Evolutionary conservation across 2,888 invertebrate genomes (phyloP), one percentile per base, ranked within the genome.

Genomic region (Melieria omissa): DNA sequence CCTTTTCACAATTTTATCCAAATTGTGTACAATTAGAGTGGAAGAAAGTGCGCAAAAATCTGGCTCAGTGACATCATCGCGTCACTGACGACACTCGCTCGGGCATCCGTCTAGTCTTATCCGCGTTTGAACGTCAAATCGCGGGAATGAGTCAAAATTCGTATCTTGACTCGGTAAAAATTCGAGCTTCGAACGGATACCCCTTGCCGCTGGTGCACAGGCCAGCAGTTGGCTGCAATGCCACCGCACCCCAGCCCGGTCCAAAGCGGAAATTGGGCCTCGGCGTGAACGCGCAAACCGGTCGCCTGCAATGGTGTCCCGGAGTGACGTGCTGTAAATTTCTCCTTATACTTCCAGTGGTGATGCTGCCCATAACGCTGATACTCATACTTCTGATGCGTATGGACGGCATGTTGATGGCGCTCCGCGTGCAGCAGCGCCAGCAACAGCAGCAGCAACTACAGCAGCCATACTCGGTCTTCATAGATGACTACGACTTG

Each of bases 291-390:
- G 77, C 80, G 72, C 83, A 82, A 58, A 87, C 85, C 16, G 86
- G 86, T 52, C 86, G 86, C 7, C 77, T 87, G 49, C 87, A 87
- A 76, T 87, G 86, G 86, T 87, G 86, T 81, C 86, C 87, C n/a
- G 86, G 85, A 58, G 78, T 85, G 75, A 86, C 84, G 16, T 86
- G 85, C 74, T 85, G 84, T 75, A 86, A 85, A 82, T 75, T 86
- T 74, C 76, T 86, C n/a, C 79, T 86, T 73, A 77, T 87, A 71
- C 78, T 87, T 82, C 86, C 86, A 83, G 84, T 85, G 70, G 78
- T 86, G 16, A 84, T 87, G 86, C 77, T 86, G 79, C 86, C 87
- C 29, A 73, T 87, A 71, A 83, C 83, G 12, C 75, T 86, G 77
- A 80, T 85, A 29, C 78, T 86, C 41, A 77, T 86, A 55, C 75